These are phyloP conservation scores for Drosophila yakuba DNA, from an alignment of 1,140 invertebrate genomes.

Conservation along the genomic window DNA sequence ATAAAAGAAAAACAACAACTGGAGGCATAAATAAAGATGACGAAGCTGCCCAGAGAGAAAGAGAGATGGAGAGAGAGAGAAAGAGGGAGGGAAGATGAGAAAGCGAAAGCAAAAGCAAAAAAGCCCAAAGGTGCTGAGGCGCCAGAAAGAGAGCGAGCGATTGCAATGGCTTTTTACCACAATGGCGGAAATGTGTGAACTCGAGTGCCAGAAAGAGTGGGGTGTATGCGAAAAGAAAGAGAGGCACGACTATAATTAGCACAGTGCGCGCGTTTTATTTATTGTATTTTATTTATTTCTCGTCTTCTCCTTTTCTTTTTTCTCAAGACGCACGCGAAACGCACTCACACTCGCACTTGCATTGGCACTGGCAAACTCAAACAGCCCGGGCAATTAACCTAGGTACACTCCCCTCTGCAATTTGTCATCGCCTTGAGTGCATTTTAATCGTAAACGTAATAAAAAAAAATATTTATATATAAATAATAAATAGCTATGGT, in stretches of 20 bases:
- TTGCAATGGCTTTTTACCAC: constrained; percentile 56
- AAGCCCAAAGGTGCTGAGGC: constrained; percentile 25
- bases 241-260: constrained; percentile 67
- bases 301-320: neutral
- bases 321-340: constrained; percentile 55
- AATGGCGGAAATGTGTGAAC: constrained; percentile 72
- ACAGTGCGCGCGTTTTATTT: constrained; percentile 39
- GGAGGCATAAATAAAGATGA: constrained; percentile 77
- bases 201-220: constrained; percentile 14
- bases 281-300: neutral
- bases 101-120: constrained; percentile 11
- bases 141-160: constrained; percentile 11
- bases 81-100: constrained; percentile 10
- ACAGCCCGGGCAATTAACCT: constrained; percentile 44
- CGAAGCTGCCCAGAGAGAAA: constrained; percentile 65
- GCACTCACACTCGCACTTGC: constrained; percentile 20
- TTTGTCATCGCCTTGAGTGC: constrained; percentile 70
- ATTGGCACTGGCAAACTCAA: neutral
- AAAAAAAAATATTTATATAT: constrained; percentile 38
- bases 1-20: constrained; percentile 18
- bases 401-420: constrained; percentile 33
- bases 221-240: neutral
- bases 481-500: constrained; percentile 40
- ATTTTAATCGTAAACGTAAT: constrained; percentile 67
- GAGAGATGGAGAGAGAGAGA: too few relatives aligned